phyloP scores from a whole-genome alignment of 2,797 vertebrate genomes.

The Agapornis canus region DNA sequence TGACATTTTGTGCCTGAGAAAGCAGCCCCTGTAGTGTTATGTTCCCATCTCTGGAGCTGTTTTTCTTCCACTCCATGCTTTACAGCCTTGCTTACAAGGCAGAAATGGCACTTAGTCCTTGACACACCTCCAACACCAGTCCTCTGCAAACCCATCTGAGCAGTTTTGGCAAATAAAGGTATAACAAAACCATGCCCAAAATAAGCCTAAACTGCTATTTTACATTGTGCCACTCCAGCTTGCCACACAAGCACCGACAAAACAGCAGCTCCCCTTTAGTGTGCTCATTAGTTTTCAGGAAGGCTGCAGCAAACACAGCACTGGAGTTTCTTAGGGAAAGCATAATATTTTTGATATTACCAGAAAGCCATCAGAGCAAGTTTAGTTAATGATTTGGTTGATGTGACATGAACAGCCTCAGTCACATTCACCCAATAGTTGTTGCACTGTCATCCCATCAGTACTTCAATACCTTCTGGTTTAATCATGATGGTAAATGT shows the following conservation, averaged over 20 bases:
- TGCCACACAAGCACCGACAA: neutral
- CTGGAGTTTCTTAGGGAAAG: neutral
- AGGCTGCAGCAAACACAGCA: neutral
- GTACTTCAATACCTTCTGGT: neutral
- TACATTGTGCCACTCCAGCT: neutral
- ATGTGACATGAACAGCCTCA: neutral
- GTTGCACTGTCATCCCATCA: rapidly evolving
- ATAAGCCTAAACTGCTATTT: neutral
- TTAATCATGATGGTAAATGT: rapidly evolving
- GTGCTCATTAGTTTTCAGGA: rapidly evolving
- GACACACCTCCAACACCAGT: neutral
- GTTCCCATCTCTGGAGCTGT: too few relatives aligned
- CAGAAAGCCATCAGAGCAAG: neutral
- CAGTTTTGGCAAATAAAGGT: too few relatives aligned
- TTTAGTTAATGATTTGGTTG: rapidly evolving
- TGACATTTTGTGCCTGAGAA: neutral
- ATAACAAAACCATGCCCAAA: rapidly evolving
- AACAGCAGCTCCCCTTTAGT: rapidly evolving
- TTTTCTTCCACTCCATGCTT: neutral
- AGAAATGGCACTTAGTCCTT: neutral
- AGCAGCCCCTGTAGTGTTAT: neutral
- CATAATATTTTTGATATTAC: neutral
- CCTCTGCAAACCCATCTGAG: too few relatives aligned
- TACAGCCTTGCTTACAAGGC: rapidly evolving
- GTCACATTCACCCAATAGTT: rapidly evolving